Evolutionary conservation across 1,140 invertebrate genomes (phyloP), one percentile per base, ranked within the genome.

Genomic region (Drosophila rhopaloa): DNA sequence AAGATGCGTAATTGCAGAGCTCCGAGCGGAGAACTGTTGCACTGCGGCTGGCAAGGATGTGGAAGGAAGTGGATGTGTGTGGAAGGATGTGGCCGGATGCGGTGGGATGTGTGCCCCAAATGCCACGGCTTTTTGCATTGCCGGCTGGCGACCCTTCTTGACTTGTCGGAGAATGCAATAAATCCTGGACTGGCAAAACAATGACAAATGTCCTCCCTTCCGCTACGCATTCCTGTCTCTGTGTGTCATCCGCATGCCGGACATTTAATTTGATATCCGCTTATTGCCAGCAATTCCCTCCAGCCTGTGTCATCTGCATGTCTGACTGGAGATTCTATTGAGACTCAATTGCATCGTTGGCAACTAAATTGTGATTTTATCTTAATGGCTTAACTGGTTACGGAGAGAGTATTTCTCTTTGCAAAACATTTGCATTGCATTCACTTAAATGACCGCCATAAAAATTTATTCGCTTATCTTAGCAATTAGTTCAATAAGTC

Each of bases 1-100:
- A 82, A 88, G 83, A 89, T 86, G 84, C 82, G 82, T 85, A 88
- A 85, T 85, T 85, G 82, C 79, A 79, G 65, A 71, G 79, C 83
- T 55, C 73, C 74, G 44, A 56, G 63, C 61, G 59, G 59, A 40
- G 55, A 80, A 85, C 66, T 82, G 70, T 83, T 76, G 76, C 80
- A 74, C 58, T 82, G 54, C 38, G 54, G 68, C 70, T 63, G 71
- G 76, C 63, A 56, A 67, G 72, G 73, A 66, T 62, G 54, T 48
- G 61, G 37, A 63, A 53, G 81, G 68, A 70, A 76, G 41, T 48
- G 29, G 68, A 70, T 79, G 41, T 48, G 29, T 63, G 59, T 44
- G 82, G 63, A 54, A 71, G 70, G 68, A 68, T 68, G 77, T 54
- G 63, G 72, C 54, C 55, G 77, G 76, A 79, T 58, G 59, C 59